A percentile compares a stretch with the other conserved stretches of the same genome.
phyloP scores from a whole-genome alignment of 1,140 invertebrate species.

The Heliconius eleuchia region DNA sequence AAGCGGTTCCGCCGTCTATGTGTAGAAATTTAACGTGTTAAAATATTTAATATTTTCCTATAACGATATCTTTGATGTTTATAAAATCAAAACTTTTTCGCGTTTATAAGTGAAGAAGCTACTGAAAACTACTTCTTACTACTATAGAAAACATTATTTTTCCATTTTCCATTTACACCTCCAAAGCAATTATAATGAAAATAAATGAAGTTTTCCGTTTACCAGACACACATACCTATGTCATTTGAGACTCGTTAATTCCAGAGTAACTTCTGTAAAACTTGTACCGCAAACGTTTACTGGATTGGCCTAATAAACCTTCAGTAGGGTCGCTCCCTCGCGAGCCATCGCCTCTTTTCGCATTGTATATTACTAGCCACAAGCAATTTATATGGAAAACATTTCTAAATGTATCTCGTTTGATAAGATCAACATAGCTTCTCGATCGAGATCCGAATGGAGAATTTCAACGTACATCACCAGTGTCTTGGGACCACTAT shows the following conservation, averaged over 20 bases:
- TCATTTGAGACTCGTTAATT: slow-evolving; percentile 36
- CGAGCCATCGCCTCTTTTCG: slow-evolving; percentile 57
- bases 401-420: slow-evolving; percentile 63
- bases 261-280: slow-evolving; percentile 32
- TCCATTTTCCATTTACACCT: neutral
- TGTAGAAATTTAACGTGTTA: no score
- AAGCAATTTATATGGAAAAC: slow-evolving; percentile 73
- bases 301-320: slow-evolving; percentile 57
- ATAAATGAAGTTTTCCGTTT: neutral
- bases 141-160: neutral
- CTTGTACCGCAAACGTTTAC: slow-evolving; percentile 46
- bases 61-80: no score
- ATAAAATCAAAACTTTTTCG: no score
- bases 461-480: slow-evolving; percentile 40
- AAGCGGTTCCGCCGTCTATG: no score
- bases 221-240: slow-evolving; percentile 21
- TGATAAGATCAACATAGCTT: slow-evolving; percentile 57
- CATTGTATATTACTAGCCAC: slow-evolving; percentile 57
- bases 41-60: no score
- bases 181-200: neutral
- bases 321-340: slow-evolving; percentile 57
- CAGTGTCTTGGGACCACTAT: slow-evolving; percentile 37
- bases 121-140: no score
- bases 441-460: slow-evolving; percentile 40
- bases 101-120: no score